Conservation (phyloP, 2,797 vertebrate species). For the Enteromius argenteus region DNA sequence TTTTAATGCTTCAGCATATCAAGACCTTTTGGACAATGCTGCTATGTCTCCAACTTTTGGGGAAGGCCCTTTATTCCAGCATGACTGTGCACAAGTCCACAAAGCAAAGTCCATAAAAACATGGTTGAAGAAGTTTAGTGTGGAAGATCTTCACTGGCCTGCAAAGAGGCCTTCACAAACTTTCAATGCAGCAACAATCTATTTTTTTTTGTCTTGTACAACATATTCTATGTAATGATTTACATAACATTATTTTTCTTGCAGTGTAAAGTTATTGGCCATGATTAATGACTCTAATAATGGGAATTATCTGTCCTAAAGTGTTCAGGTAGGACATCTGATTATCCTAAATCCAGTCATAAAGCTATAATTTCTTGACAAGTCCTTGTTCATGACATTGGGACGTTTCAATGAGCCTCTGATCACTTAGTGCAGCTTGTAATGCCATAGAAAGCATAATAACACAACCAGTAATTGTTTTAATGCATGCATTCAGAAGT, state of each 20-base stretch:
- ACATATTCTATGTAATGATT: not conserved
- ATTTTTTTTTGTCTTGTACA: too few species aligned
- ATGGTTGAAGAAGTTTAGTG: not conserved
- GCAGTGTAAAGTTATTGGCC: not conserved
- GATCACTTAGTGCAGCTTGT: not conserved
- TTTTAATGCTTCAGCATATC: not conserved
- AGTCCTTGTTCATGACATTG: not conserved
- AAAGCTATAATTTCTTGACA: not conserved
- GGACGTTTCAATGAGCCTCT: not conserved
- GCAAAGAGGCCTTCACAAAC: not conserved
- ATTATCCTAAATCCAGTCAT: not conserved
- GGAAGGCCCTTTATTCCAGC: not conserved
- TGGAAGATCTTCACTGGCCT: not conserved
- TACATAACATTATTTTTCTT: not conserved
- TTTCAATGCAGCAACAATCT: too few species aligned
- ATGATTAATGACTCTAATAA: not conserved
- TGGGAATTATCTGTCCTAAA: too few species aligned
- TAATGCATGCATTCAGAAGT: constrained; percentile 12
- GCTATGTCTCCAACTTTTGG: not conserved
- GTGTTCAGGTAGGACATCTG: not conserved
- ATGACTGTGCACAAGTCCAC: not conserved
- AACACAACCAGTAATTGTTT: constrained; percentile 3
- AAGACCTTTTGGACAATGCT: not conserved
- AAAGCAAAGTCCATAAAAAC: not conserved
- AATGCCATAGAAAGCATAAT: not conserved